phyloP scores from a whole-genome alignment of 1,140 invertebrate genomes.

The Cydia pomonella region DNA sequence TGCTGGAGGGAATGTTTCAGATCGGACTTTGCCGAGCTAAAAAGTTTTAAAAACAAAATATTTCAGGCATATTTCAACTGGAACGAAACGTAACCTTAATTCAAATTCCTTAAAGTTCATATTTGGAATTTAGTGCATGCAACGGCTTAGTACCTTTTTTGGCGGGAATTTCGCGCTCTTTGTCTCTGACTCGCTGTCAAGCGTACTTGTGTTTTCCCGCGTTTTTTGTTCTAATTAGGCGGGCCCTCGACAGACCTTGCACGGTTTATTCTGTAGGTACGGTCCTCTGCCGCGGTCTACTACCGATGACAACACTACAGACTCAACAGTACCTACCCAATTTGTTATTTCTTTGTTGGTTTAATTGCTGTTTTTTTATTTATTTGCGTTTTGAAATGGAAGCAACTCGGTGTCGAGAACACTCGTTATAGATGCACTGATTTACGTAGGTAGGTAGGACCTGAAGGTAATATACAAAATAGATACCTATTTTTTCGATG shows the following conservation, averaged over 20 bases:
- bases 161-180: slow-evolving; percentile 59
- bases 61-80: slow-evolving; percentile 13
- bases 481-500: background rate
- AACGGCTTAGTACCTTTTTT: slow-evolving; percentile 57
- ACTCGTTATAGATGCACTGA: background rate
- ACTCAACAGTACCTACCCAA: slow-evolving; percentile 25
- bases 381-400: slow-evolving; percentile 23
- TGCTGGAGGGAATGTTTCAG: background rate
- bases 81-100: slow-evolving; percentile 15
- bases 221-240: slow-evolving; percentile 81
- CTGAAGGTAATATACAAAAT: background rate
- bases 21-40: background rate
- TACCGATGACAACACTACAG: slow-evolving; percentile 33
- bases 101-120: background rate
- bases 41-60: slow-evolving; percentile 27
- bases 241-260: slow-evolving; percentile 54
- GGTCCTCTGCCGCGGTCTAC: slow-evolving; percentile 28
- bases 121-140: background rate
- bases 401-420: background rate
- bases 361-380: slow-evolving; percentile 30
- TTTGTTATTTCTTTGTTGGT: slow-evolving; percentile 33
- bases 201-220: slow-evolving; percentile 79
- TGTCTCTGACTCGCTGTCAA: slow-evolving; percentile 79
- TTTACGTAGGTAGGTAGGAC: background rate
- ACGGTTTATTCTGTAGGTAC: slow-evolving; percentile 32